These are phyloP conservation scores for Uropetala carovei DNA, from an alignment of 2,888 invertebrate species.

Conservation along the genomic window DNA sequence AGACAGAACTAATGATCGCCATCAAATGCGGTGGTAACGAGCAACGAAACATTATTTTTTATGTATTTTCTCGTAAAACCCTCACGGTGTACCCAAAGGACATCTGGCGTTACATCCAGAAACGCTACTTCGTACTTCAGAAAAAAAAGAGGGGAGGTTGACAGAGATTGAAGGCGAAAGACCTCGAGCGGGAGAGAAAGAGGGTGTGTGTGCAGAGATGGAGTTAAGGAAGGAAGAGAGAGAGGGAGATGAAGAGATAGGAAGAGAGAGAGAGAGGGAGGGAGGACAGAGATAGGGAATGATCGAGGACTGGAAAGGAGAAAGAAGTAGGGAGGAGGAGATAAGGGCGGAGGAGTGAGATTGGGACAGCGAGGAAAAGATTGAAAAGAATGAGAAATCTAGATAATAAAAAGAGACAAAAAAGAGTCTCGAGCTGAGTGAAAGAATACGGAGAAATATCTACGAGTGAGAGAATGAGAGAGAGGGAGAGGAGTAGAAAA, in stretches of 20 bases:
- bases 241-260: not conserved
- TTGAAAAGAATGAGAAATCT: constrained; percentile 32
- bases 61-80: no score
- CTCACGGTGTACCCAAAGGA: not conserved
- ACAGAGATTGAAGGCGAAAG: not conserved
- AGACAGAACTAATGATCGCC: no score
- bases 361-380: constrained; percentile 7
- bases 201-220: not conserved
- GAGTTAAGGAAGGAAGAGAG: not conserved
- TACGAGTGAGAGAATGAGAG: not conserved
- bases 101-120: not conserved
- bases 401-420: constrained; percentile 32
- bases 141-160: not conserved
- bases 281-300: not conserved
- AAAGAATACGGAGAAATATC: constrained; percentile 3
- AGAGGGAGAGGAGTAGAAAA: not conserved
- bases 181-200: not conserved
- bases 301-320: not conserved
- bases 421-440: constrained; percentile 16
- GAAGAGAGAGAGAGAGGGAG: not conserved
- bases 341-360: not conserved
- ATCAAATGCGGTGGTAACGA: no score
- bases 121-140: not conserved
- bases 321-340: not conserved
- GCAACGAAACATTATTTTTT: no score